Percentiles rank a stretch among this genome's conserved stretches.
Conservation (phyloP, 1,140 invertebrate species). For the Drosophila grimshawi region DNA sequence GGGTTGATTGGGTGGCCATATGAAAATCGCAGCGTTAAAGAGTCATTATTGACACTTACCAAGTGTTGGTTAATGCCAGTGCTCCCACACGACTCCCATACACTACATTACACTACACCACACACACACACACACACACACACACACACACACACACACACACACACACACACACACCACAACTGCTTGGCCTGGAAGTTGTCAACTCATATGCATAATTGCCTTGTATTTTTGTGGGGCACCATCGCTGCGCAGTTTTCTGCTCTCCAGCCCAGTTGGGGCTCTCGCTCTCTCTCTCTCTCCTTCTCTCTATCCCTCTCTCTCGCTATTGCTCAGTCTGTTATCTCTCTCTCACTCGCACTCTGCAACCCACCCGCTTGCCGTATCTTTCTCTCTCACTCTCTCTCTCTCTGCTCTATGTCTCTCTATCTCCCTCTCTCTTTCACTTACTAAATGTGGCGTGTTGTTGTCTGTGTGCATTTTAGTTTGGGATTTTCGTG, state of each 20-base stretch:
- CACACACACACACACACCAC: background rate
- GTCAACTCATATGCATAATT: slow-evolving; percentile 82
- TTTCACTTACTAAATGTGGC: slow-evolving; percentile 16
- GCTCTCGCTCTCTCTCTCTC: slow-evolving; percentile 29
- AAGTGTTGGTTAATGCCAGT: slow-evolving; percentile 30
- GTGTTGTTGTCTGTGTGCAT: slow-evolving; percentile 74
- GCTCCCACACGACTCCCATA: too few species aligned
- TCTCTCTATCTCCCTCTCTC: background rate
- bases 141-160: background rate
- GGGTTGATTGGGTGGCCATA: slow-evolving; percentile 1
- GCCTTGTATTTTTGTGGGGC: slow-evolving; percentile 69
- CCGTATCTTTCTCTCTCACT: slow-evolving; percentile 15
- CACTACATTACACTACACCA: background rate
- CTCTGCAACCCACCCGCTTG: background rate
- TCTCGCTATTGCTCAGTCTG: background rate
- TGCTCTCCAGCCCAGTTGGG: slow-evolving; percentile 44
- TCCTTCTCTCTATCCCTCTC: slow-evolving; percentile 18
- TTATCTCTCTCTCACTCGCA: slow-evolving; percentile 12
- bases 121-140: background rate
- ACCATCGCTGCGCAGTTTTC: slow-evolving; percentile 64
- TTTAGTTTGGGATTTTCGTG: slow-evolving; percentile 84
- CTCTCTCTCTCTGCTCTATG: slow-evolving; percentile 21
- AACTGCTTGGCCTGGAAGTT: slow-evolving; percentile 59
- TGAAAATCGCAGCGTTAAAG: slow-evolving; percentile 53
- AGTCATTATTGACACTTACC: slow-evolving; percentile 80